A percentile compares a stretch with the other conserved stretches of the same genome.
These are phyloP conservation scores for Microtus ochrogaster DNA, from an alignment of 2,113 vertebrate genomes.

Conservation along the genomic window DNA sequence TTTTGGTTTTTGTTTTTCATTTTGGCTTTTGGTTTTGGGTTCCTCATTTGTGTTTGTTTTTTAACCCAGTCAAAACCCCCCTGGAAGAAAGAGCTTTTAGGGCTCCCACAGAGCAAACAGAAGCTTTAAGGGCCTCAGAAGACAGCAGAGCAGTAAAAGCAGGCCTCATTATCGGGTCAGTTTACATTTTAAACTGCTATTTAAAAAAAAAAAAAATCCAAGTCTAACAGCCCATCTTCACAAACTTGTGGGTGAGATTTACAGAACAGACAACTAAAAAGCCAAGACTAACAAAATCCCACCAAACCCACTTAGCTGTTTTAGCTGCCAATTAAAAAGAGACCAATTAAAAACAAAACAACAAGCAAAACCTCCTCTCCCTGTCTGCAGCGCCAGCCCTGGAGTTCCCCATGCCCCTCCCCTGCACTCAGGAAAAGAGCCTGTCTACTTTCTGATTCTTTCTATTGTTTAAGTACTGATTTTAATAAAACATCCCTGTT, in stretches of 20 bases:
- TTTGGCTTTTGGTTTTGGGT: not conserved
- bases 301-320: not conserved
- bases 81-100: not conserved
- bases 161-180: not conserved
- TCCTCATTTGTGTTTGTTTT: not conserved
- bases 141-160: not conserved
- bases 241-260: not conserved
- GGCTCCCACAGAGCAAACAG: not conserved
- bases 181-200: slow-evolving; percentile 37
- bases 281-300: not conserved
- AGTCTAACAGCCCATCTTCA: not conserved
- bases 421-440: fast-evolving
- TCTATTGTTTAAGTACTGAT: not conserved
- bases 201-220: not conserved
- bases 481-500: not conserved
- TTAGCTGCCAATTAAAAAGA: not conserved
- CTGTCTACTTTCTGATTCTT: too few species aligned
- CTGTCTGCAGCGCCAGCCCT: too few species aligned
- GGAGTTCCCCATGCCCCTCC: not conserved
- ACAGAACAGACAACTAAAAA: not conserved
- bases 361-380: not conserved
- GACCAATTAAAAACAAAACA: not conserved
- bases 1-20: not conserved
- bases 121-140: not conserved
- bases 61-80: not conserved